These are phyloP conservation scores for Brachionichthys hirsutus DNA, from an alignment of 2,113 vertebrate species.

Conservation along the genomic window DNA sequence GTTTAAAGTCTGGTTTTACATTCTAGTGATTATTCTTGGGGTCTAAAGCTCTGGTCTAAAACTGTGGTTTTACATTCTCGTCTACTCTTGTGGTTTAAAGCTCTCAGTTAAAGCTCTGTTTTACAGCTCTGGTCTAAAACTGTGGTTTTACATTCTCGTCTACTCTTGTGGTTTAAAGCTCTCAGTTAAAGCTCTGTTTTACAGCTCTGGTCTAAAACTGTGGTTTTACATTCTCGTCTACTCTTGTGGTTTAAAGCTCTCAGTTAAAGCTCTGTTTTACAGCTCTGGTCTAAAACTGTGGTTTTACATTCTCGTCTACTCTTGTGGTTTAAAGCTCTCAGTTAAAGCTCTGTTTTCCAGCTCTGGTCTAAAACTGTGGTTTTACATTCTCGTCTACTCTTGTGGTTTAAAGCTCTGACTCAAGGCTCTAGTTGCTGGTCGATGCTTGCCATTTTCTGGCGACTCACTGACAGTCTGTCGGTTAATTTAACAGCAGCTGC, in stretches of 20 bases:
- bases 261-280: neutral
- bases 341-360: neutral
- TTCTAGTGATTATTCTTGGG: too few relatives aligned
- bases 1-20: too few relatives aligned
- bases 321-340: neutral
- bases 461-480: constrained; percentile 4
- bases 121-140: neutral
- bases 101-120: neutral
- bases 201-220: neutral
- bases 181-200: neutral
- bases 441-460: neutral
- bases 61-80: neutral
- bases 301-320: too few relatives aligned
- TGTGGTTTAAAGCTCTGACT: neutral
- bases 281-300: neutral
- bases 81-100: neutral
- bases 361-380: neutral
- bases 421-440: neutral
- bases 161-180: neutral
- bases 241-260: neutral
- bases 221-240: too few relatives aligned
- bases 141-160: neutral
- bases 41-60: too few relatives aligned
- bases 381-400: too few relatives aligned
- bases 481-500: constrained; percentile 50